Base-by-base conservation (phyloP, 2,888 invertebrate genomes). In the Mesochorus sp. region DNA sequence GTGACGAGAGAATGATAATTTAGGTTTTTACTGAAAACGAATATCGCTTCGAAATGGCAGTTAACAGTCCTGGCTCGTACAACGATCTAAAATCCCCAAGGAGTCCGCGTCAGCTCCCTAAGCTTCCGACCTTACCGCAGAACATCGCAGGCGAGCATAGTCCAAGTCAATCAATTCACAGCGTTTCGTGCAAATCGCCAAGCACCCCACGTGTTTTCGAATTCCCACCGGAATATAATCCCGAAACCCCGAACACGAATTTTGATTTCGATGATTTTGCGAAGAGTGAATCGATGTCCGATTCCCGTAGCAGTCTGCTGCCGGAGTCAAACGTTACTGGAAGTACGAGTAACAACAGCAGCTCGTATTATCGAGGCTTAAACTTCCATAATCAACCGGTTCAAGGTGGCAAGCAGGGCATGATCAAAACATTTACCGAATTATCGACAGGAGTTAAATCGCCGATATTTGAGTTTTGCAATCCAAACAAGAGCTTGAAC, bases 61-160 rank as follows among this genome's bases (percentile, higher is more conserved):
- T 93, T 83, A 93, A 93, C 88, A 93, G 93, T 83, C 93, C 93
- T 2, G 93, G 93, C 83, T 92, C 93, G 81, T 93, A 92, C 84
- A 92, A 92, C 17, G 85, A 83, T 53, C 92, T 92, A 10, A 91
- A 93, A 42, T 93, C 93, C n/a, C 93, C 93, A 3, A 93, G 93
- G 87, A 93, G 93, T 83, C 93, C 93, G 0, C 92, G 93, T 0
- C 93, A 93, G 85, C 91, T 93, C 67, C 93, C 93, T 28, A 93
- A 93, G 14, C 91, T 93, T 34, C 87, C 92, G 0, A 92, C 92
- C 57, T 92, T 49, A 12, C 62, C 34, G 81, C 93, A 93, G 42
- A 88, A 92, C 6, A 92, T 93, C 71, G 92, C 93, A 86, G 93
- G 92, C 0, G 93, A 93, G 12, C 92, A 93, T 5, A 93, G 93